phyloP scores from a whole-genome alignment of 2,113 vertebrate genomes.

The Indicator maculatus region DNA sequence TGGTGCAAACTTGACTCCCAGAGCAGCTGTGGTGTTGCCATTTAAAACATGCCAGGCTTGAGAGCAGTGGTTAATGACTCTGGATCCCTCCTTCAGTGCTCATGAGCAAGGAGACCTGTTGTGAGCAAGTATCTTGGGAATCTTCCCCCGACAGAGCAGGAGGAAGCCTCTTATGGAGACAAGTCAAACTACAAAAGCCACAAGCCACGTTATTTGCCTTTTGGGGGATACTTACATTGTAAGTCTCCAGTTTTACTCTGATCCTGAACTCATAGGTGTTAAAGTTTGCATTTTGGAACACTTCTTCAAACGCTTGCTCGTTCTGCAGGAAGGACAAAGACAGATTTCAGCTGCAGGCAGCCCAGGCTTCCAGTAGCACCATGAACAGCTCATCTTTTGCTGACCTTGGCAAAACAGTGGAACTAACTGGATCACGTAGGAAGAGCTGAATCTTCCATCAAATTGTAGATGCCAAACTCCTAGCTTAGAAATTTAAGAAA shows the following conservation, averaged over 20 bases:
- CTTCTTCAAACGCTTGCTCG: slow-evolving; percentile 89
- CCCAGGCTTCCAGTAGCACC: neutral
- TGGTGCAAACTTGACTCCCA: neutral
- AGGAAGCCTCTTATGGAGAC: neutral
- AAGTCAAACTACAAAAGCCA: neutral
- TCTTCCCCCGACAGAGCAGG: neutral
- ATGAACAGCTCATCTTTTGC: neutral
- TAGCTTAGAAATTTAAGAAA: neutral
- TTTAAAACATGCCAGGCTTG: neutral
- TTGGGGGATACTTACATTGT: slow-evolving; percentile 86
- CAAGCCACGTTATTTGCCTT: neutral
- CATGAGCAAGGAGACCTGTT: neutral
- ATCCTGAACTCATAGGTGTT: slow-evolving; percentile 88
- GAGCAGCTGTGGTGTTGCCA: neutral
- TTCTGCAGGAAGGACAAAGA: slow-evolving; percentile 81
- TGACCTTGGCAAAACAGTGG: neutral
- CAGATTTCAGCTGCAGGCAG: neutral
- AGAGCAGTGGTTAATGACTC: neutral
- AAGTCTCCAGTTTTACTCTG: slow-evolving; percentile 93
- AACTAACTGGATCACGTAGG: neutral
- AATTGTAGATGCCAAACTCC: neutral
- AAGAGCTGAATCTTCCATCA: neutral
- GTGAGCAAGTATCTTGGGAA: neutral
- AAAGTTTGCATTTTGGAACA: slow-evolving; percentile 94
- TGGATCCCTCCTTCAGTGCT: neutral